Conservation (phyloP, 1,140 invertebrate species). For the Drosophila pectinifera region DNA sequence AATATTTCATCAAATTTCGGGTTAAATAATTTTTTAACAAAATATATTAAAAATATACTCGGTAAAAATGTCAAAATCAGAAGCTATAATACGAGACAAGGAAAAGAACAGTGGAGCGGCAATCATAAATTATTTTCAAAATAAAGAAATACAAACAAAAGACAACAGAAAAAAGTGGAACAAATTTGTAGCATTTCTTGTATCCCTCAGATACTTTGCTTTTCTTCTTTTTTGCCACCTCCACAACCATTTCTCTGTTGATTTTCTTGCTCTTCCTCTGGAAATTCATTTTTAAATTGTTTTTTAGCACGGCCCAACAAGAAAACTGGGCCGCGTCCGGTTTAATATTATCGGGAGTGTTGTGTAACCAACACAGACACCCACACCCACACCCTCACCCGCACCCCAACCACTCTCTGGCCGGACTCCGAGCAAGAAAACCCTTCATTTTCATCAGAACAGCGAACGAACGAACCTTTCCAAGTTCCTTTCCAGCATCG, state of each 20-base stretch:
- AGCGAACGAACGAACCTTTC: constrained; percentile 18
- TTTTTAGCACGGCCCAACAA: constrained; percentile 27
- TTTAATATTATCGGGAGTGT: constrained; percentile 28
- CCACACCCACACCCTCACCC: not conserved
- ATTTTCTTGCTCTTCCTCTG: constrained; percentile 60
- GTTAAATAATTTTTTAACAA: too few relatives aligned
- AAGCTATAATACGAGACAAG: not conserved
- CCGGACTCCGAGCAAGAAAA: constrained; percentile 8
- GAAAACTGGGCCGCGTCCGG: constrained; percentile 43
- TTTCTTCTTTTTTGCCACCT: constrained; percentile 14
- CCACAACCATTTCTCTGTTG: constrained; percentile 55
- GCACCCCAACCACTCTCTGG: not conserved
- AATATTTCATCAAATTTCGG: too few relatives aligned
- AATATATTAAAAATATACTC: too few relatives aligned
- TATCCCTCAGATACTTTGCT: constrained; percentile 16
- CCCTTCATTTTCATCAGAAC: constrained; percentile 16
- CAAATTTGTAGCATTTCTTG: constrained; percentile 15
- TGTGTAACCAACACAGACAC: constrained; percentile 20
- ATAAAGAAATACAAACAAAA: not conserved
- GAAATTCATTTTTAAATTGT: constrained; percentile 79
- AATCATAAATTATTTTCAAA: not conserved
- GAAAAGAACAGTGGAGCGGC: not conserved
- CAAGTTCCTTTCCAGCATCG: constrained; percentile 38
- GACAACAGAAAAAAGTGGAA: constrained; percentile 8
- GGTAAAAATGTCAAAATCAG: not conserved